Evolutionary conservation across 1,140 invertebrate species (phyloP).

Genomic region (Dendroctonus valens): DNA sequence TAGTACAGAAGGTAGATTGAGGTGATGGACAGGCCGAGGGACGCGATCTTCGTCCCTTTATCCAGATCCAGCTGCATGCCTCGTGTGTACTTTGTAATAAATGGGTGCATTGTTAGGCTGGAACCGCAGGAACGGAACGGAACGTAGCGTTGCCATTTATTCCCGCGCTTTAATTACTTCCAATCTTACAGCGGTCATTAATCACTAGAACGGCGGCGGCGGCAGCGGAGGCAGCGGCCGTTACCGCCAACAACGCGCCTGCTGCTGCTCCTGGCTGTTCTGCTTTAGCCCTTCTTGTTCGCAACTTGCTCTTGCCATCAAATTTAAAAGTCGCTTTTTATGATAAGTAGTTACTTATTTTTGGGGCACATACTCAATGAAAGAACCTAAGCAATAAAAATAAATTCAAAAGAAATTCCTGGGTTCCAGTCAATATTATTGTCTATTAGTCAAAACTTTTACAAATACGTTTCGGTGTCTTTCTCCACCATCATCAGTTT

Average conservation of each 20-base stretch:
- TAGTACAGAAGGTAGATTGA: not conserved
- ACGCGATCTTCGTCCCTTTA: slow-evolving; percentile 3
- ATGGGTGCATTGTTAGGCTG: slow-evolving; percentile 49
- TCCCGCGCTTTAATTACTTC: slow-evolving; percentile 52
- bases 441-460: no score
- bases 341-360: no score
- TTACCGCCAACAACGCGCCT: slow-evolving; percentile 20
- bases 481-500: no score
- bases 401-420: no score
- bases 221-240: slow-evolving; percentile 22
- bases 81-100: slow-evolving; percentile 39
- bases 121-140: slow-evolving; percentile 51
- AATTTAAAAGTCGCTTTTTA: no score
- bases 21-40: not conserved
- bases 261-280: not conserved
- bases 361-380: no score
- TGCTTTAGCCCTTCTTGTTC: not conserved
- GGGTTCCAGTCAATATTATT: no score
- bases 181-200: slow-evolving; percentile 52
- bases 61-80: slow-evolving; percentile 25
- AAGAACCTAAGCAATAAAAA: no score
- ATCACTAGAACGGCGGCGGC: slow-evolving; percentile 45
- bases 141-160: slow-evolving; percentile 49
- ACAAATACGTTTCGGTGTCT: no score
- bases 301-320: no score